phyloP scores from a whole-genome alignment of 2,113 vertebrate genomes.

The Cichladusa arquata region DNA sequence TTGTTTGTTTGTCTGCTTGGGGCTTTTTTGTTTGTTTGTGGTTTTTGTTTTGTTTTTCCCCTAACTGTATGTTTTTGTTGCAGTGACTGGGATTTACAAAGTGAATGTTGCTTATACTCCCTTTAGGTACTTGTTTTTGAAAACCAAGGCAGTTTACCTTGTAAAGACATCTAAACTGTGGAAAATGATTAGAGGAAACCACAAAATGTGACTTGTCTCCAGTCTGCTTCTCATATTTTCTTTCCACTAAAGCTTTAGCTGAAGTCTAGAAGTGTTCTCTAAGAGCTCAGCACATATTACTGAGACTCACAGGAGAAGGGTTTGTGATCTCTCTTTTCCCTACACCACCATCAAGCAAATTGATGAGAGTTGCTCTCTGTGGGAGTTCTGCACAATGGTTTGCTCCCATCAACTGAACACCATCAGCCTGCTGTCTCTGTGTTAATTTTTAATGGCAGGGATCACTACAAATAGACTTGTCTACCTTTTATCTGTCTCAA shows the following conservation, averaged over 20 bases:
- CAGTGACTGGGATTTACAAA: not conserved
- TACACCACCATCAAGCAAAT: not conserved
- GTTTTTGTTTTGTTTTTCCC: not conserved
- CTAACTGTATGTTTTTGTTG: not conserved
- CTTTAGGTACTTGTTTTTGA: not conserved
- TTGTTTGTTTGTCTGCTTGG: not conserved
- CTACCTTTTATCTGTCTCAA: constrained; percentile 29
- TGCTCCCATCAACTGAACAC: not conserved
- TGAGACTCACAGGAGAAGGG: not conserved
- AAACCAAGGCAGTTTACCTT: not conserved
- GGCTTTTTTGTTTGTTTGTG: fast-evolving
- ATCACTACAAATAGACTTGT: not conserved
- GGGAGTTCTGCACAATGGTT: not conserved
- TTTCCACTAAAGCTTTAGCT: not conserved
- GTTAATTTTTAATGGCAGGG: constrained; percentile 39
- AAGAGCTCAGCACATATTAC: not conserved
- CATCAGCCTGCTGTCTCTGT: not conserved
- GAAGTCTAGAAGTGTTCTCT: not conserved
- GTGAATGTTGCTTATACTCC: not conserved
- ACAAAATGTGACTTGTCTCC: not conserved
- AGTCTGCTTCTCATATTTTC: not conserved
- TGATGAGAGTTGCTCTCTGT: not conserved
- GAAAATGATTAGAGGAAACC: not conserved
- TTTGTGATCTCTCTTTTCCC: not conserved
- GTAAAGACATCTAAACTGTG: not conserved